phyloP scores from a whole-genome alignment of 2,888 invertebrate species.

The Campoplex nolae region DNA sequence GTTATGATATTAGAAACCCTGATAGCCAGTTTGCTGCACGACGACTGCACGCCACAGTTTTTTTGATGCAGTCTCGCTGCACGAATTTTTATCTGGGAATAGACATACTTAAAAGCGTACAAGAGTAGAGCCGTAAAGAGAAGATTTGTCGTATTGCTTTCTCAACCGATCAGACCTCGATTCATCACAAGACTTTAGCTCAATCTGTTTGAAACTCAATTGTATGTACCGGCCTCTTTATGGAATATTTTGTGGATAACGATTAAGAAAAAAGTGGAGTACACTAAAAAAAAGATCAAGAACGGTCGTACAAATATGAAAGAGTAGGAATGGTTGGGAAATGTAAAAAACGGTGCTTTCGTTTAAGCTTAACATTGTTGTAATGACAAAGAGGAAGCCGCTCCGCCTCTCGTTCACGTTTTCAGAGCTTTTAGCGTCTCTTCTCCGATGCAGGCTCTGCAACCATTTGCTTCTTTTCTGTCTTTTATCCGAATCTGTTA shows the following conservation, averaged over 20 bases:
- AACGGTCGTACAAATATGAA: no score
- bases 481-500: conserved; percentile 71
- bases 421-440: conserved; percentile 24
- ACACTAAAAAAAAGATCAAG: not conserved
- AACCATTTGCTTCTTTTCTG: conserved; percentile 47
- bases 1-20: no score
- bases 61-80: no score
- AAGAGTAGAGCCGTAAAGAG: no score
- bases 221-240: not conserved
- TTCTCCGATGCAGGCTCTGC: conserved; percentile 7
- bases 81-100: no score
- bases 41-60: no score
- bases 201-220: no score
- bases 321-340: not conserved
- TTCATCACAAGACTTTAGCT: not conserved
- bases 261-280: not conserved
- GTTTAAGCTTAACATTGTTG: conserved; percentile 7
- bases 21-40: no score
- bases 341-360: not conserved
- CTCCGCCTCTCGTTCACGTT: conserved; percentile 18
- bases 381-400: conserved; percentile 57
- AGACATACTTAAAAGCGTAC: no score
- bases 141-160: no score
- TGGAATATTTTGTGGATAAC: not conserved
- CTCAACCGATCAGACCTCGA: no score